Percentiles rank a stretch among this genome's conserved stretches.
These are phyloP conservation scores for Chelonia mydas DNA, from an alignment of 2,797 vertebrate genomes.

Conservation along the genomic window DNA sequence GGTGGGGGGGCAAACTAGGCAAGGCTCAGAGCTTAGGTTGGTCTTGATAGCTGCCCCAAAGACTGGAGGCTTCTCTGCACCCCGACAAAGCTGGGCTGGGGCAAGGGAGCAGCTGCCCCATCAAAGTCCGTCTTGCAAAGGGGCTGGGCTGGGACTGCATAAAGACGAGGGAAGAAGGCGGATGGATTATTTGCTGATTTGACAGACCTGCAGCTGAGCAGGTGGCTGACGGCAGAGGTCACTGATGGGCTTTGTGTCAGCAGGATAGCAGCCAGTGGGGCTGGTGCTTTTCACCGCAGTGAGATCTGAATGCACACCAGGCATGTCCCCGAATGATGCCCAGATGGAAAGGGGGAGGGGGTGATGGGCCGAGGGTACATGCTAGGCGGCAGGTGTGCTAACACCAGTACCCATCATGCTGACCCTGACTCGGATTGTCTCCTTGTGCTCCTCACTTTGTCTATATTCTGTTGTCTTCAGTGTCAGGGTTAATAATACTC, in stretches of 20 bases:
- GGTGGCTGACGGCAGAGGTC: background rate
- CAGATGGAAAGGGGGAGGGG: too few relatives aligned
- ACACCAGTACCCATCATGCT: background rate
- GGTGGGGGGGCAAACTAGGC: background rate
- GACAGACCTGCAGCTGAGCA: background rate
- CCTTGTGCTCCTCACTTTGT: background rate
- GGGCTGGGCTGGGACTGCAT: background rate
- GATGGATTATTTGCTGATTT: background rate
- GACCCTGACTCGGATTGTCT: background rate
- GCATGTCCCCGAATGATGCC: background rate
- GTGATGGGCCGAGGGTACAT: background rate
- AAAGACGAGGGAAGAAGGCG: background rate
- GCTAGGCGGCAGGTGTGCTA: background rate
- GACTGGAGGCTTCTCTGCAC: background rate
- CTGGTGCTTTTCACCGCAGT: background rate
- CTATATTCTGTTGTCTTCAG: background rate
- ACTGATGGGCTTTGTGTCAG: background rate
- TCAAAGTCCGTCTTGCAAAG: background rate
- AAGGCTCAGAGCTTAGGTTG: background rate
- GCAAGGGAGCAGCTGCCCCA: background rate
- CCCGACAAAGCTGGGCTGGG: background rate
- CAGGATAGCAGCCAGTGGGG: background rate
- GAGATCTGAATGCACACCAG: background rate
- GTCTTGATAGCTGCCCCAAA: background rate
- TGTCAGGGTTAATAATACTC: background rate